Evolutionary conservation across 2,888 invertebrate species (phyloP).

Genomic region (Nephrotoma flavescens): DNA sequence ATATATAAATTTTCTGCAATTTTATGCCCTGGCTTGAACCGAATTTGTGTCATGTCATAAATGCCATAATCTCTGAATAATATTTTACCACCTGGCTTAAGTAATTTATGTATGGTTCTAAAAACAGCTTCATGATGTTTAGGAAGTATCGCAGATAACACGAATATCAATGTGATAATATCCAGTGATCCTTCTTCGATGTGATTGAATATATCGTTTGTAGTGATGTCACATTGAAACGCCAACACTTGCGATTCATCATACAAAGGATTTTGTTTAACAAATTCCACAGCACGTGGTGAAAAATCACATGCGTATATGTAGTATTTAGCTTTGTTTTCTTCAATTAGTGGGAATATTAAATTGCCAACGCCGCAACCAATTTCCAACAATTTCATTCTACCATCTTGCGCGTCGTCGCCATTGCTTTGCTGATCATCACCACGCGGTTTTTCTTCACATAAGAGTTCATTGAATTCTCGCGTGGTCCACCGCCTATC

Average conservation of each 20-base stretch:
- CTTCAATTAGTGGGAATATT: constrained; percentile 77
- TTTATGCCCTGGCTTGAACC: constrained; percentile 87
- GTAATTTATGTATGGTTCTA: constrained; percentile 45
- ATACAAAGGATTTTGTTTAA: constrained; percentile 54
- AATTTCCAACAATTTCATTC: constrained; percentile 53
- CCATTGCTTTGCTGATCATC: constrained; percentile 22
- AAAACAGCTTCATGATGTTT: constrained; percentile 53
- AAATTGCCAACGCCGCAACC: constrained; percentile 98
- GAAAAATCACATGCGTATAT: constrained; percentile 89
- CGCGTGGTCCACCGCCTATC: constrained; percentile 94
- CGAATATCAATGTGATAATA: constrained; percentile 82
- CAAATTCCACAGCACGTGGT: constrained; percentile 73
- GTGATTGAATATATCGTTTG: constrained; percentile 44
- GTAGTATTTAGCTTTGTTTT: constrained; percentile 48
- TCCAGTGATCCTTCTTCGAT: constrained; percentile 43
- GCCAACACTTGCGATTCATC: constrained; percentile 49
- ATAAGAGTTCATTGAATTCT: constrained; percentile 75
- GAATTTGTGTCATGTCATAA: constrained; percentile 89
- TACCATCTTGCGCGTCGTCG: constrained; percentile 25
- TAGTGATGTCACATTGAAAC: constrained; percentile 76
- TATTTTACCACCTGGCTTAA: constrained; percentile 64
- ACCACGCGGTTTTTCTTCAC: constrained; percentile 21
- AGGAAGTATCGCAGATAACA: constrained; percentile 88
- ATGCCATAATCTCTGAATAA: constrained; percentile 88
- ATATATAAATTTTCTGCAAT: constrained; percentile 87